Conservation (phyloP, 2,797 vertebrate genomes). For the Loris lydekkerianus region DNA sequence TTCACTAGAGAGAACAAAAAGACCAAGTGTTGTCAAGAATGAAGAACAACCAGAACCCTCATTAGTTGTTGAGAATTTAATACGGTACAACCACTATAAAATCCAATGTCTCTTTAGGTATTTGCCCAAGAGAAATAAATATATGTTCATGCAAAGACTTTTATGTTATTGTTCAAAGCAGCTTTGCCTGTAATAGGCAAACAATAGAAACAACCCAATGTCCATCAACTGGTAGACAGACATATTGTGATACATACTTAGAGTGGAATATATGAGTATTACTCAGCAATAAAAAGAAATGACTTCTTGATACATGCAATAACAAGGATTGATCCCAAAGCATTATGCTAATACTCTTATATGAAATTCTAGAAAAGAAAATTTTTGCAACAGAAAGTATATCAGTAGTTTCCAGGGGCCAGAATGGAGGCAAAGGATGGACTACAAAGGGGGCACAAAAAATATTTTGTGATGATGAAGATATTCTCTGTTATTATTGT, state of each 20-base stretch:
- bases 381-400: not conserved
- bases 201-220: not conserved
- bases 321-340: not conserved
- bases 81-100: not conserved
- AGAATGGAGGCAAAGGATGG: not conserved
- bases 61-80: not conserved
- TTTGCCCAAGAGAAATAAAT: not conserved
- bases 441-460: not conserved
- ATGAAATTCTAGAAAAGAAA: not conserved
- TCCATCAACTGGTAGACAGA: not conserved
- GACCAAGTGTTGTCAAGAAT: not conserved
- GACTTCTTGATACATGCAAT: not conserved
- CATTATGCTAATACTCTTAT: not conserved
- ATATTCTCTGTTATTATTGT: not conserved
- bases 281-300: not conserved
- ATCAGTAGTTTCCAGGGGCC: not conserved
- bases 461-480: not conserved
- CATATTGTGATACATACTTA: not conserved
- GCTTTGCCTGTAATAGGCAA: not conserved
- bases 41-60: not conserved
- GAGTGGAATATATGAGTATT: not conserved
- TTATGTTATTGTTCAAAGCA: not conserved
- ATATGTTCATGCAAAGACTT: not conserved
- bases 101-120: not conserved
- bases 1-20: not conserved